These are phyloP conservation scores for Gambusia yucatana DNA, from an alignment of 2,797 vertebrate genomes.

Conservation along the genomic window DNA sequence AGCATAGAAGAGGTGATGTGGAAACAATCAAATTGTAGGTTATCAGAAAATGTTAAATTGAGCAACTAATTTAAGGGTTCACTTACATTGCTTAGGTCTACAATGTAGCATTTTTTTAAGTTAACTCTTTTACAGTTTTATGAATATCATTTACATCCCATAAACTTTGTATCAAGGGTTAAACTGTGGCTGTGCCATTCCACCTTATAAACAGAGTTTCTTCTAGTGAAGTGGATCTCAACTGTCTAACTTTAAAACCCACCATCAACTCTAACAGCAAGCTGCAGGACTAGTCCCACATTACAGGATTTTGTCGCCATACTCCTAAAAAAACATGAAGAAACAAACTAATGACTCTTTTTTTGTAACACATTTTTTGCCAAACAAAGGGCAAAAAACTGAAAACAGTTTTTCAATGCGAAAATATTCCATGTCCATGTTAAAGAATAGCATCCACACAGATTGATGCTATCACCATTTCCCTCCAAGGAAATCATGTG, in stretches of 20 bases:
- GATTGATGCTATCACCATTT: neutral
- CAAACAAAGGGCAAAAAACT: too few species aligned
- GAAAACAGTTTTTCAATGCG: neutral
- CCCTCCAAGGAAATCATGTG: neutral
- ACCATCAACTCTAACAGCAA: neutral
- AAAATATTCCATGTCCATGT: neutral
- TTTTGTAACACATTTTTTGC: too few species aligned
- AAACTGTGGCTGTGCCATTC: neutral
- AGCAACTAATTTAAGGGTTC: slow-evolving; percentile 25
- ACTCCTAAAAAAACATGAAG: too few species aligned
- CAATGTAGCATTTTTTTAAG: neutral
- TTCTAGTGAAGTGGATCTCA: neutral
- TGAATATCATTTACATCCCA: neutral
- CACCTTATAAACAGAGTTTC: neutral
- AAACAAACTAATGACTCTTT: too few species aligned
- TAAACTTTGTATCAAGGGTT: neutral
- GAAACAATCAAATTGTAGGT: slow-evolving; percentile 32
- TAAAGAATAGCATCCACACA: neutral
- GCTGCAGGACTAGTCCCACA: neutral
- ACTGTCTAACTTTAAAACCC: neutral
- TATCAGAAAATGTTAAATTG: slow-evolving; percentile 42
- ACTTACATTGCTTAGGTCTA: slow-evolving; percentile 29
- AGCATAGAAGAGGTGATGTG: slow-evolving; percentile 29
- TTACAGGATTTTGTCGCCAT: too few species aligned
- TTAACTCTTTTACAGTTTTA: neutral